Percentiles rank a stretch among this genome's conserved stretches.
These are phyloP conservation scores for Poecilia velifera DNA, from an alignment of 2,797 vertebrate species.

Conservation along the genomic window DNA sequence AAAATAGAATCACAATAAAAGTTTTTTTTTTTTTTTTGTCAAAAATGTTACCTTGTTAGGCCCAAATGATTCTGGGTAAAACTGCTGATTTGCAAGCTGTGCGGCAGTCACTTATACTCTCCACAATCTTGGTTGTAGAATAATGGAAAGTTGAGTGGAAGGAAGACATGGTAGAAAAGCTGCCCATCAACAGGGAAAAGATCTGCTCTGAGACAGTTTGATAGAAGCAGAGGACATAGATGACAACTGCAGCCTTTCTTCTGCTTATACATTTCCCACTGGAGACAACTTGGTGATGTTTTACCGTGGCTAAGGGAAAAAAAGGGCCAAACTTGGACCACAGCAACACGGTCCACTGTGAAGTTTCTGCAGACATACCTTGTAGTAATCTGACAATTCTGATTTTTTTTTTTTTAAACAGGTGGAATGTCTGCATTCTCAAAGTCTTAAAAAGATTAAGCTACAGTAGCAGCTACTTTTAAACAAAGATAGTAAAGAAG, in stretches of 20 bases:
- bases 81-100: neutral
- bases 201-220: neutral
- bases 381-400: neutral
- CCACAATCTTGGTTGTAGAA: neutral
- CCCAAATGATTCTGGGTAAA: neutral
- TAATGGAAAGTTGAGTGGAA: neutral
- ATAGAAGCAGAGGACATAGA: neutral
- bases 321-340: neutral
- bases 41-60: neutral
- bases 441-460: neutral
- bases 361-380: neutral
- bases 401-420: neutral
- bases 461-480: neutral
- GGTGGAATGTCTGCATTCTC: neutral
- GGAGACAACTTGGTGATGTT: neutral
- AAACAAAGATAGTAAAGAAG: neutral
- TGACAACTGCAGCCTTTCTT: neutral
- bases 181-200: neutral
- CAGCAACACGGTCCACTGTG: neutral
- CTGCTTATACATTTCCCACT: neutral
- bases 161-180: neutral
- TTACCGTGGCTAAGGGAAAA: neutral
- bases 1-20: neutral
- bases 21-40: neutral
- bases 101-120: neutral